Evolutionary conservation across 2,888 invertebrate genomes (phyloP).

Genomic region (Oscheius sp.): DNA sequence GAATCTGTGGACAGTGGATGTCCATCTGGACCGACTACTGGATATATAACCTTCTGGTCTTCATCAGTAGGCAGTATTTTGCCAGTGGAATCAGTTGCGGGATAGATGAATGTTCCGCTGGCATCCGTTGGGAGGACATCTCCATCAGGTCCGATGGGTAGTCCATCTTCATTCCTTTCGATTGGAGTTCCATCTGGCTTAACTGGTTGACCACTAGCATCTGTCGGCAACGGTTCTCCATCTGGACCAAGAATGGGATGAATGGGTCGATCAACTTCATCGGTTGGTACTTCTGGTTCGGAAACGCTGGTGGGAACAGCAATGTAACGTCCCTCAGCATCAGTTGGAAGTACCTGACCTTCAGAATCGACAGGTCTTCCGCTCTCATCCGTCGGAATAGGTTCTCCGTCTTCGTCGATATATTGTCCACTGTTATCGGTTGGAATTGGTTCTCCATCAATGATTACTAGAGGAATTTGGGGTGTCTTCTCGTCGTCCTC

Average conservation of each 20-base stretch:
- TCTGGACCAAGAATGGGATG: conserved; percentile 34
- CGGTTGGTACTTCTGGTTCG: no score
- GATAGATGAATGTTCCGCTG: conserved; percentile 36
- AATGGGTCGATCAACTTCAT: conserved; percentile 15
- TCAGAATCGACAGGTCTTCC: conserved; percentile 42
- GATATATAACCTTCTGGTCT: conserved; percentile 26
- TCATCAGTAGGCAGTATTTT: conserved; percentile 34
- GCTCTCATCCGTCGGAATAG: conserved; percentile 44
- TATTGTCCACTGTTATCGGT: conserved; percentile 43
- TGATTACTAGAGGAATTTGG: no score
- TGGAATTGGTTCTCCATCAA: conserved; percentile 36
- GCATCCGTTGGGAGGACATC: conserved; percentile 45
- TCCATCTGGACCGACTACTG: conserved; percentile 39
- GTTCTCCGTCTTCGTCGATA: conserved; percentile 34
- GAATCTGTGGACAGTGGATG: conserved; percentile 38
- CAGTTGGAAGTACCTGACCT: conserved; percentile 46
- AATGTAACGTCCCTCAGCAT: conserved; percentile 16
- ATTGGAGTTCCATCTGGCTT: conserved; percentile 27
- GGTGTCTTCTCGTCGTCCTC: conserved; percentile 30
- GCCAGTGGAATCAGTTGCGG: conserved; percentile 40
- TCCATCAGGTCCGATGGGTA: conserved; percentile 40
- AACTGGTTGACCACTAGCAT: conserved; percentile 45
- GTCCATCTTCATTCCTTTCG: conserved; percentile 39
- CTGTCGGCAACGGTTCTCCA: conserved; percentile 44
- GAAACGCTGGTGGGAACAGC: conserved; percentile 37